These are phyloP conservation scores for Sibirionetta formosa DNA, from an alignment of 2,797 vertebrate species.

Conservation along the genomic window DNA sequence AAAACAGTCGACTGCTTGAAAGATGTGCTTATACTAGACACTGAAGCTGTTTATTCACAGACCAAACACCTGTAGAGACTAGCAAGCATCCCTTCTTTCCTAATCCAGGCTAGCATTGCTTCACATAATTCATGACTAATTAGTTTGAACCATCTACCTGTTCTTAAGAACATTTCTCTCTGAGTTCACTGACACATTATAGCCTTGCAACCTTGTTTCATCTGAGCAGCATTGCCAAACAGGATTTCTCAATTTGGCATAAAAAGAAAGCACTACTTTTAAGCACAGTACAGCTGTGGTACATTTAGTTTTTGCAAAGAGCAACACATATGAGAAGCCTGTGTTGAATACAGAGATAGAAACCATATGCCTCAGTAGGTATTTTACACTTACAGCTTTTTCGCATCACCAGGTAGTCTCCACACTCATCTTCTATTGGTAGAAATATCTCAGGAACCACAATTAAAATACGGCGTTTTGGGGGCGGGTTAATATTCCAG, in stretches of 20 bases:
- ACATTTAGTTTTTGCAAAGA: background rate
- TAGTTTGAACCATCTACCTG: background rate
- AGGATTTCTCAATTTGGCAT: background rate
- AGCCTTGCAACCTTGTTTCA: background rate
- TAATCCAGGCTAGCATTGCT: background rate
- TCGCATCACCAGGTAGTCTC: slow-evolving; percentile 98
- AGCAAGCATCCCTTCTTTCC: background rate
- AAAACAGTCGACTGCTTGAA: background rate
- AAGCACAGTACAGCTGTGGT: background rate
- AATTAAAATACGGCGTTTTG: slow-evolving; percentile 96
- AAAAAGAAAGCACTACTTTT: background rate
- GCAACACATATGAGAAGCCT: background rate
- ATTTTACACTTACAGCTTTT: slow-evolving; percentile 92
- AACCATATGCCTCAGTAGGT: background rate
- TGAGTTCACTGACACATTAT: background rate
- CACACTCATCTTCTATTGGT: slow-evolving; percentile 97
- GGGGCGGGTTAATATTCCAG: slow-evolving; percentile 95
- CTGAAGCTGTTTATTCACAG: background rate
- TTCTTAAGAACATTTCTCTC: background rate
- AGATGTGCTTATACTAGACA: background rate
- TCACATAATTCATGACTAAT: background rate
- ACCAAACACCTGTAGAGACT: background rate
- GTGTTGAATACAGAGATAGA: background rate
- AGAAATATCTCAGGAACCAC: slow-evolving; percentile 98
- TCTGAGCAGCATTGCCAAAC: background rate